A percentile compares a stretch with the other conserved stretches of the same genome.
Conservation (phyloP, 2,888 invertebrate genomes). For the Palloptera scutellata region DNA sequence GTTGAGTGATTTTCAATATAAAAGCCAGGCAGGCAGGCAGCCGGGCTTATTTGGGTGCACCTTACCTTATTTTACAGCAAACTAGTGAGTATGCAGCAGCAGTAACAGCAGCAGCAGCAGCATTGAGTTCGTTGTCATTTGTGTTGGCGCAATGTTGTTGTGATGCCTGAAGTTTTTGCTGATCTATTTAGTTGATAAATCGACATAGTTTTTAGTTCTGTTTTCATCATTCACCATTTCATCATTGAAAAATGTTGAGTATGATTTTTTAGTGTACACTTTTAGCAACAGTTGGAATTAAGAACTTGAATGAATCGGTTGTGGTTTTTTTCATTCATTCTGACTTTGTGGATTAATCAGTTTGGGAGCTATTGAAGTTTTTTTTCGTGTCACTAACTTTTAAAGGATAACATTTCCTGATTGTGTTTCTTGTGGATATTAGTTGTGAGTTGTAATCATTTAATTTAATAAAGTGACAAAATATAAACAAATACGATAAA, state of each 20-base stretch:
- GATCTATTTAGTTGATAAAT: constrained; percentile 17
- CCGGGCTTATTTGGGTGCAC: too few relatives aligned
- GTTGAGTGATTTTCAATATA: constrained; percentile 34
- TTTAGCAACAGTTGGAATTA: constrained; percentile 30
- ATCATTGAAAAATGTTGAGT: background rate
- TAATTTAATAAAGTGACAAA: too few relatives aligned
- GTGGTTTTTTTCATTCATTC: constrained; percentile 3
- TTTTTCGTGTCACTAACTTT: constrained; percentile 4
- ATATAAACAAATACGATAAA: too few relatives aligned
- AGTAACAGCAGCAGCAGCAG: too few relatives aligned
- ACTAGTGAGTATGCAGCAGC: too few relatives aligned
- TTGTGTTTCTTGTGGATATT: background rate
- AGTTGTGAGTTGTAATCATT: background rate
- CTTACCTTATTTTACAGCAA: too few relatives aligned
- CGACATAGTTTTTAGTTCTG: constrained; percentile 28
- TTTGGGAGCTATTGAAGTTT: background rate
- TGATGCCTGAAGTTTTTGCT: constrained; percentile 6
- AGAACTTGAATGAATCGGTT: constrained; percentile 29
- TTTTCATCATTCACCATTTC: constrained; percentile 12
- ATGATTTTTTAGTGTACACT: constrained; percentile 1
- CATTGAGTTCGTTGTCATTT: constrained; percentile 6
- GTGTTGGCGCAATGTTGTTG: constrained; percentile 23
- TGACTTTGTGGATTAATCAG: background rate
- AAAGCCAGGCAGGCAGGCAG: constrained; percentile 9
- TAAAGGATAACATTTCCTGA: background rate